Base-by-base conservation (phyloP, 2,888 invertebrate genomes). In the Scotopteryx bipunctaria region DNA sequence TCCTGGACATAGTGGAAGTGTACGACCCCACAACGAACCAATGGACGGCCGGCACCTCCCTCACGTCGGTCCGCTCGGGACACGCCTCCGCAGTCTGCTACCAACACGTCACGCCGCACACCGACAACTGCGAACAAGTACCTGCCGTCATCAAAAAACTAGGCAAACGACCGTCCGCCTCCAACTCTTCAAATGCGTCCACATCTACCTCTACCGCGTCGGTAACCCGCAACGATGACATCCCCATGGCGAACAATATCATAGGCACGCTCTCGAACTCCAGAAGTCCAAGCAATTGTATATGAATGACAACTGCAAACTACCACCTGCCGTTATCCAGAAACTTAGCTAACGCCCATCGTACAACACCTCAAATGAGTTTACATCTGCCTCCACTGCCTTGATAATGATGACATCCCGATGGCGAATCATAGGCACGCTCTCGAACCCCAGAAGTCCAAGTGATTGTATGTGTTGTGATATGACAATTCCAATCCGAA, bases 21-120 rank as follows among this genome's bases (percentile, higher is more conserved):
- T 98, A 96, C 82, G 95, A 97, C 78, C 96, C 97, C 2, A 86
- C 90, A 1, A 91, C 90, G 32, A 93, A 97, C 82, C 77, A 86
- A 11, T 98, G 98, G 98, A 91, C 91, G 56, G 91, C 93, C 58
- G 96, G 96, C 27, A 92, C 94, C 3, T 92, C 95, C 3, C 93
- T 98, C 73, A 94, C 95, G 13, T 95, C 96, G 3, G 96, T 96
- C 5, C 93, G 98, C 41, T 98, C 97, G 5, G 98, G 98, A 0
- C 98, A 98, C 83, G 97, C 97, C 0, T 95, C 97, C 35, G 97
- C 97, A 2, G 96, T 97, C 8, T 97, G 96, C 71, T 95, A 95
- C 83, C 93, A 94, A 72, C 94, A 94, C 64, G 93, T 94, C 11
- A 92, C 94, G 71, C 85, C 77, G 6, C 71, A 64, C 58, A 43